Base-by-base conservation (phyloP, 1,140 invertebrate species). In the Nilaparvata lugens region DNA sequence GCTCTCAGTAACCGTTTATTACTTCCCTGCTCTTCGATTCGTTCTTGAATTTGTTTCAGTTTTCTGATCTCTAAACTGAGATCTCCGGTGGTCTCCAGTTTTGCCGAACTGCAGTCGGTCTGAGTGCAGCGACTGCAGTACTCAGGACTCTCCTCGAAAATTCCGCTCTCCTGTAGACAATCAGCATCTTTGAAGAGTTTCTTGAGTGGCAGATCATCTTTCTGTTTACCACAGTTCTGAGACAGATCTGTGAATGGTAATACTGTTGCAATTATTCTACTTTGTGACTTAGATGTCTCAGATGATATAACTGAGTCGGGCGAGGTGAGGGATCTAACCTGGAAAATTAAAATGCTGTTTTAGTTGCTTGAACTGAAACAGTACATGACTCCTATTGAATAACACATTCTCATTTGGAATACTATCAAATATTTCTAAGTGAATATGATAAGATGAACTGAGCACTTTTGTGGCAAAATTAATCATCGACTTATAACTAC, bases 121-220 rank as follows among this genome's bases (percentile, higher is more conserved):
- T 74, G 72, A 4, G 72, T 73, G 7, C 64, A 54, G 45, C 63
- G 60, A 42, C 64, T 66, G 18, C 53, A 48, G 1, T 63, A 58
- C n/a, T 70, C 69, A 24, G 59, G 42, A n/a, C 43, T 24, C 21
- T 69, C 70, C 42, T 76, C 75, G 65, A 76, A 77, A 53, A 77
- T 76, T 6, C 76, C 76, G 63, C 75, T 76, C 61, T 77, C 76
- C 63, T 77, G 75, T 21, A 77, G 56, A 53, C 67, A 66, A 24
- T 72, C 69, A 4, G 43, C 52, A 19, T 62, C 57, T 52, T 60
- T 62, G 14, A 64, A 52, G 11, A 62, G 51, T 25, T 62, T 62
- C 25, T 64, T 60, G 24, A 42, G 11, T 14, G 56, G 61, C 7
- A 52, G 43, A 14, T 61, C 60, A 13, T 56, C 61, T 25, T 56